These are phyloP conservation scores for Chouioia cunea DNA, from an alignment of 2,888 invertebrate genomes.

Conservation along the genomic window DNA sequence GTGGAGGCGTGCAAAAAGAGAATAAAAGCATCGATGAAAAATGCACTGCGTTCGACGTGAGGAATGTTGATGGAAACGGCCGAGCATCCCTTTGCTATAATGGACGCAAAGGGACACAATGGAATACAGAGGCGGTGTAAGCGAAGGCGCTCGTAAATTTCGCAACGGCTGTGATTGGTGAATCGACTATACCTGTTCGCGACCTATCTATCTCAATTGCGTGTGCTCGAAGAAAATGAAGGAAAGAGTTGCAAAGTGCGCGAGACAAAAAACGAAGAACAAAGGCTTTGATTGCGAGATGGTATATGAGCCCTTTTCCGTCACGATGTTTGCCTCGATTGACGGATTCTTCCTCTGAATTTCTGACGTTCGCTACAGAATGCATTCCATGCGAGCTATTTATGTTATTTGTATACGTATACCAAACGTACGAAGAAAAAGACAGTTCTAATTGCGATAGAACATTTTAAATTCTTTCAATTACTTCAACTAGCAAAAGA, in stretches of 20 bases:
- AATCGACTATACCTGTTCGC: conserved; percentile 35
- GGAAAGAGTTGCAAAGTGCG: conserved; percentile 2
- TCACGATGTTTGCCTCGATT: too few relatives aligned
- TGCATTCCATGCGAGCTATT: conserved; percentile 1
- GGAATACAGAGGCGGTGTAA: background rate
- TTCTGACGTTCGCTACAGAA: background rate
- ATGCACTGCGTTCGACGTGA: background rate
- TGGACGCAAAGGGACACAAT: conserved; percentile 25
- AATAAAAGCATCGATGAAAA: conserved; percentile 22
- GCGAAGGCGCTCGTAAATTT: conserved; percentile 50
- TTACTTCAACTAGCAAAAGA: too few relatives aligned
- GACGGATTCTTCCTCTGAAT: too few relatives aligned
- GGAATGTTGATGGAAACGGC: conserved; percentile 30
- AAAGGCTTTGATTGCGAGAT: too few relatives aligned
- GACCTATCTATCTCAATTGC: conserved; percentile 53
- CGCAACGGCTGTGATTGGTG: conserved; percentile 50
- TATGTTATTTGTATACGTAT: conserved; percentile 7
- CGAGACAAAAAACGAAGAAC: too few relatives aligned
- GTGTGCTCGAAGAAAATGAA: background rate
- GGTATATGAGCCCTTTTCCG: too few relatives aligned
- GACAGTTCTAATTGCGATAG: background rate
- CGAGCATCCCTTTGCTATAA: conserved; percentile 6
- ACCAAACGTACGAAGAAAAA: background rate
- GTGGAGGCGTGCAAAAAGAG: too few relatives aligned
- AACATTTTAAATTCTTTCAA: too few relatives aligned